phyloP scores from a whole-genome alignment of 1,140 invertebrate genomes.

The Brachionus asplanchnoidis region DNA sequence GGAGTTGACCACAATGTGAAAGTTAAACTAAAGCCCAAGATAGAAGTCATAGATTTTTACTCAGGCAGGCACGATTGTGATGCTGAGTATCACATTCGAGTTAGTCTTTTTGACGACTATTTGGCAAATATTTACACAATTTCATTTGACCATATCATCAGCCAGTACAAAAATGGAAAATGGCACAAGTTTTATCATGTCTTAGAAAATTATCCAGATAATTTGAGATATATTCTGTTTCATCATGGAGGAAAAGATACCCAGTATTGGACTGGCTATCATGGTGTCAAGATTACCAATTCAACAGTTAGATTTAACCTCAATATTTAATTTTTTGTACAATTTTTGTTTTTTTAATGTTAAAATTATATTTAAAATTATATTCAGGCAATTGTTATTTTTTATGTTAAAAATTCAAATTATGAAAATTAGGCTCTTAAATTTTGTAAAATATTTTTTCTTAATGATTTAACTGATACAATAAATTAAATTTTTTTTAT shows the following conservation, averaged over 20 bases:
- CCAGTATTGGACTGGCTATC: conserved; percentile 65
- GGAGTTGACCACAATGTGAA: not conserved
- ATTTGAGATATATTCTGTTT: conserved; percentile 53
- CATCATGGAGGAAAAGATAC: conserved; percentile 60
- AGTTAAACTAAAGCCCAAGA: conserved; percentile 4
- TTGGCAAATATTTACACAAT: not conserved
- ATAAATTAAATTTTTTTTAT: too few species aligned
- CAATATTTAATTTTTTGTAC: not conserved
- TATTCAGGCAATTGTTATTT: too few species aligned
- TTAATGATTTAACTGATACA: too few species aligned
- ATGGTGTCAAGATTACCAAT: conserved; percentile 67
- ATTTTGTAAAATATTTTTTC: too few species aligned
- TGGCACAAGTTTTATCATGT: conserved; percentile 44
- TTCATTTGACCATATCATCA: not conserved
- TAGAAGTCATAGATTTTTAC: conserved; percentile 7
- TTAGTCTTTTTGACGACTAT: not conserved
- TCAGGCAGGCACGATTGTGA: not conserved
- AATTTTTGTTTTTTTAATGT: not conserved
- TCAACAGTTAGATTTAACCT: conserved; percentile 46
- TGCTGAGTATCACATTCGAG: conserved; percentile 10
- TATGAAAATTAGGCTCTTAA: too few species aligned
- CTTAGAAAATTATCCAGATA: conserved; percentile 48
- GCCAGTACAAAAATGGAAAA: not conserved
- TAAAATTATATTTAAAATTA: too few species aligned
- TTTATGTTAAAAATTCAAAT: too few species aligned